Evolutionary conservation across 2,797 vertebrate species (phyloP), one percentile per base, ranked within the genome.

Genomic region (Lepus townsendii): DNA sequence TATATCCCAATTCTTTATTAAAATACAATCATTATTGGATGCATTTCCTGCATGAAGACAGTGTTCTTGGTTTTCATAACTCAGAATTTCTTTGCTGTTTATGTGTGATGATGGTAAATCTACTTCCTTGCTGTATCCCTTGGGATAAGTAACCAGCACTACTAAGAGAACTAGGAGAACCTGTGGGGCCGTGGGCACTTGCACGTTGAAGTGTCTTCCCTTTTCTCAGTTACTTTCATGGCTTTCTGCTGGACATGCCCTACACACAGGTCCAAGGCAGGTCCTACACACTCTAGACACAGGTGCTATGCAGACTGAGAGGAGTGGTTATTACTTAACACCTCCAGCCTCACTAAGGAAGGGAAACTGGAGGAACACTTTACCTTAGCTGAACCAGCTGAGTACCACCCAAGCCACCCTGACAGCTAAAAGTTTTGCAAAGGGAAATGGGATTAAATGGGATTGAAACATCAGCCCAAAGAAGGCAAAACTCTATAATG

Each of bases 21-120:
- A 96, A 92, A 86, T 79, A 75, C 26, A 88, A 32, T 93, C 60
- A 82, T 17, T 82, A 38, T 16, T 13, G 75, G 50, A 65, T 83
- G 16, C 4, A 24, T 7, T 54, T 88, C 12, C 22, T 16, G 26
- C 90, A 35, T 73, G 14, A 75, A 68, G 35, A 32, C 2, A 35
- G 1, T 91, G n/a, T 87, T 90, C 22, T 84, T 3, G 0, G 9
- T 32, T 52, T 63, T 72, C 84, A 87, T 16, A 60, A 84, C 52
- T 89, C n/a, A 71, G 30, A 83, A 66, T 69, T 91, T 71, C 57
- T 80, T 78, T 87, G 26, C 7, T 82, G 9, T 27, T 83, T 92
- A 66, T 7, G 50, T 50, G 35, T 35, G 82, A 10, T 35, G n/a
- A 82, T 9, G 52, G 30, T 69, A 84, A 62, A 30, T 26, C 35